Base-by-base conservation (phyloP, 2,113 vertebrate species). In the Siphamia tubifer region DNA sequence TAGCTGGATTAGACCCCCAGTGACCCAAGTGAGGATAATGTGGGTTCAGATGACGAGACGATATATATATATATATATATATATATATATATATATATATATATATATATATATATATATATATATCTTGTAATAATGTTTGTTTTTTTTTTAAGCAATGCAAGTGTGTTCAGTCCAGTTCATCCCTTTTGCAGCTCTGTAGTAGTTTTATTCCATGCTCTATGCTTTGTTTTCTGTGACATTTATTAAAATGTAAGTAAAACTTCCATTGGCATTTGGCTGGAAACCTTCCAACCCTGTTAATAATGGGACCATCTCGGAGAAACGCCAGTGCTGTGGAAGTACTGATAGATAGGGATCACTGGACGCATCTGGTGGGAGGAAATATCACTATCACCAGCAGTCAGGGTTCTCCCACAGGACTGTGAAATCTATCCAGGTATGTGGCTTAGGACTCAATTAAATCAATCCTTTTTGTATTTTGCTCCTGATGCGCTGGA, bases 291-390 rank as follows among this genome's bases (percentile, higher is more conserved):
- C 4, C 36, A 64, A 68, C 38, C n/a, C 8, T 8, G 12, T 24
- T 51, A 32, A 35, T 31, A 54, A 71, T 5, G 39, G 17, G 3
- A 12, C 57, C 7, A 21, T 23, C 36, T 64, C 9, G 31, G 45
- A 21, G 32, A 28, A 20, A 23, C 5, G 3, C 15, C 27, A 27
- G 15, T 64, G 45, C 47, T 34, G 17, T 53, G 70, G 19, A 70
- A 32, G 45, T 62, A 55, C 56, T 69, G 64, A 56, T 56, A 61
- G 88, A 86, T 84, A 62, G 36, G 68, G 70, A 89, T 90, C 87
- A 81, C 61, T 73, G 81, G 80, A 81, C 82, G 89, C 82, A 87
- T 90, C 88, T 90, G 87, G 81, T 24, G 28, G 36, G 38, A 84
- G 61, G 81, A 83, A 82, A 81, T 69, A 51, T 36, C 65, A 34